phyloP scores from a whole-genome alignment of 2,888 invertebrate genomes.

The Stegana nigrithorax region DNA sequence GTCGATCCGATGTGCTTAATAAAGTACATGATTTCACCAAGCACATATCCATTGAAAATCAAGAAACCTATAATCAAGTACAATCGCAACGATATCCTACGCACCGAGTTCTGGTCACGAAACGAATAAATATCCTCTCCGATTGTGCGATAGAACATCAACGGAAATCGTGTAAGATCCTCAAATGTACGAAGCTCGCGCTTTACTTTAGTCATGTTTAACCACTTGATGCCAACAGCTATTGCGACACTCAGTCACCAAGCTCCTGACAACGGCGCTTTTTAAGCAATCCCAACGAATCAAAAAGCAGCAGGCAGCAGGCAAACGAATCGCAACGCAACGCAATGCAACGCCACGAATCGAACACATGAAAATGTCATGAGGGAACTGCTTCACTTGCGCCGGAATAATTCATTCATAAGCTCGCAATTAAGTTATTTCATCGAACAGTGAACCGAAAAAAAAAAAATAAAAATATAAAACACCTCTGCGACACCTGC shows the following conservation, averaged over 20 bases:
- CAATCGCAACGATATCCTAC: constrained; percentile 40
- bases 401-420: constrained; percentile 2
- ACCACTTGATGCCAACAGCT: no score
- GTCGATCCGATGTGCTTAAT: constrained; percentile 47
- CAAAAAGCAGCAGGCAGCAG: no score
- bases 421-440: constrained; percentile 13
- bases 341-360: no score
- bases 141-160: constrained; percentile 54
- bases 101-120: constrained; percentile 35
- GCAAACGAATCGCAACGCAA: no score
- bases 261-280: no score
- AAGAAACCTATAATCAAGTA: constrained; percentile 45
- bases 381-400: constrained; percentile 6
- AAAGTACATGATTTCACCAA: constrained; percentile 55
- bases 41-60: constrained; percentile 51
- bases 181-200: constrained; percentile 38
- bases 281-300: no score
- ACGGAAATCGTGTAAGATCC: constrained; percentile 48
- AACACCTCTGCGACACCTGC: neutral
- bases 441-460: no score
- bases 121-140: constrained; percentile 55
- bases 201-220: constrained; percentile 17
- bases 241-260: no score
- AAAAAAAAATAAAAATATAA: no score
- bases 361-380: constrained; percentile 14